Base-by-base conservation (phyloP, 2,888 invertebrate species). In the Microctonus brassicae region DNA sequence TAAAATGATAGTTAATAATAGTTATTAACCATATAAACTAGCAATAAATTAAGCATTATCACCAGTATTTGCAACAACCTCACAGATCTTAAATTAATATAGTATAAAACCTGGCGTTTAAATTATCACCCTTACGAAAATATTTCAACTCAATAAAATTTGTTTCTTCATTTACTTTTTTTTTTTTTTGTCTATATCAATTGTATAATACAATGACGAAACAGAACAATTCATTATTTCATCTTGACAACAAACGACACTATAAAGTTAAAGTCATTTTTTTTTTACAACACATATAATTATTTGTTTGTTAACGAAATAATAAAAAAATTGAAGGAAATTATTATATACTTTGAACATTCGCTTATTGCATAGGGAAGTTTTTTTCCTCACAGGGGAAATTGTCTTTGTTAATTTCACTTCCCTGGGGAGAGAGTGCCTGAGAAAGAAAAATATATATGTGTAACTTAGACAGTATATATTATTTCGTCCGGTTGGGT, bases 401-500 rank as follows among this genome's bases (percentile, higher is more conserved):
- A 66, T 36, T 58, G 42, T 68, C 69, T 69, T 69, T 69, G 69
- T 69, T 61, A 29, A 69, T 24, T 60, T 60, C 34, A 57, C 58
- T 22, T 55, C 20, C 17, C 24, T 36, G 34, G 24, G 55, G 33
- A 26, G 53, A 24, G 52, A 52, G 52, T 1, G n/a, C 22, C 4
- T 34, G 39, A n/a, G 24, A 39, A 13, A 4, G 39, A 42, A 42
- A 61, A 22, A 55, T 22, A 13, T 34, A 9, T n/a, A 55, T 42
- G 47, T 52, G 17, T 22, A 53, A 20, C 17, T 42, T 11, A 58
- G 57, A 42, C 5, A 20, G 26, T 22, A 69, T 69, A 69, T 69
- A 69, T n/a, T n/a, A 69, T 69, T 69, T 17, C 69, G 69, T 69
- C 61, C 61, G 69, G 69, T 69, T 69, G 53, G 26, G 47, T 47